Base-by-base conservation (phyloP, 1,140 invertebrate species). In the Panagrolaimus sp. region DNA sequence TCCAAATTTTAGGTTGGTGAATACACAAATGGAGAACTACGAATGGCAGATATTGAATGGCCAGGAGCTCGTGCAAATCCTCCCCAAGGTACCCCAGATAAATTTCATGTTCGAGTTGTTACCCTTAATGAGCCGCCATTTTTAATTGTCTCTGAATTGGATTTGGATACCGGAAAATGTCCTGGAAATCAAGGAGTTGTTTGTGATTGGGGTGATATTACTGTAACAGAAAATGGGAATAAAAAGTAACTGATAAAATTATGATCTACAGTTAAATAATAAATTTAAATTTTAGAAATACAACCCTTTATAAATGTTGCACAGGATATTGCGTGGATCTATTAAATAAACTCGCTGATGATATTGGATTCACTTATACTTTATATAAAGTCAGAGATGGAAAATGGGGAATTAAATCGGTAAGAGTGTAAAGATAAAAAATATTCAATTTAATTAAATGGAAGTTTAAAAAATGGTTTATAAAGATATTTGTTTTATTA, bases 1-100 rank as follows among this genome's bases (percentile, higher is more conserved):
- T n/a, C n/a, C n/a, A n/a, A n/a, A n/a, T 38, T 68, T 61, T 82
- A 93, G 91, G 91, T 95, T 77, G 92, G 92, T 0, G 88, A 88
- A 0, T 96, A 91, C 88, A 89, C 91, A 68, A 89, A 90, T 76
- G 89, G 91, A 69, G 90, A 90, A 9, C 85, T 97, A 23, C 91
- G 93, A 78, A 97, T 98, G 74, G 92, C 95, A 82, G 95, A 98
- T 82, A 96, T 98, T 65, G 91, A 95, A 5, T 98, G 96, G 96
- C 96, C 95, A 0, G 95, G 93, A 8, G 91, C 92, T 73, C 89
- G 89, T 69, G 91, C 95, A 78, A 92, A 91, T 23, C 94, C 95
- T 11, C 95, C 95, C 0, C 90, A 93, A 83, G 94, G 94, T 31
- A 92, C 93, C 7, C 94, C 95, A 0, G 93, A 96, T 82, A 96